Percentiles rank a stretch among this genome's conserved stretches.
phyloP scores from a whole-genome alignment of 53 echinoderm and acorn worm genomes.

The Holothuria scabra region DNA sequence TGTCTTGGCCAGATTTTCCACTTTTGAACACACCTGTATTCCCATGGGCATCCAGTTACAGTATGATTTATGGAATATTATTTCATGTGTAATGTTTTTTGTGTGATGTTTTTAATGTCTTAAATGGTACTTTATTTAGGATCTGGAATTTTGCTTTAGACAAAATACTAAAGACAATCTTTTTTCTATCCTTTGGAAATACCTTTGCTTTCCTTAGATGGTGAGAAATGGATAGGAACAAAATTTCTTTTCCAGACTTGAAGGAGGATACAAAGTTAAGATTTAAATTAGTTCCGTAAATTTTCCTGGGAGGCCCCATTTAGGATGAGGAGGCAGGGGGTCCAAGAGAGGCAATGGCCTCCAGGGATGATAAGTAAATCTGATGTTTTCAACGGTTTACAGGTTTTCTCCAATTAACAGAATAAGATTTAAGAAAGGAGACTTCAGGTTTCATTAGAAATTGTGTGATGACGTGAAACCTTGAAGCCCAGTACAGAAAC shows the following conservation, averaged over 20 bases:
- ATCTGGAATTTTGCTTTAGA: background rate
- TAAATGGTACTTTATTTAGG: too few relatives aligned
- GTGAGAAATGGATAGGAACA: background rate
- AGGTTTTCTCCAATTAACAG: conserved; percentile 38
- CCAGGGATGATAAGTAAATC: conserved; percentile 33
- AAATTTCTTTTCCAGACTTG: conserved; percentile 45
- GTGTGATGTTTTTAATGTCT: too few relatives aligned
- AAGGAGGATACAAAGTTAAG: conserved; percentile 33
- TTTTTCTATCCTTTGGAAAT: background rate
- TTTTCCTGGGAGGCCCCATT: conserved; percentile 45
- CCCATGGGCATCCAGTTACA: too few relatives aligned
- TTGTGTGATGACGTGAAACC: too few relatives aligned
- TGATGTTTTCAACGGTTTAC: conserved; percentile 20
- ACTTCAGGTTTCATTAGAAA: conserved; percentile 32
- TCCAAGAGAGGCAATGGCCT: conserved; percentile 21
- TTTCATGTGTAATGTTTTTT: conserved; percentile 1
- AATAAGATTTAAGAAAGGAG: conserved; percentile 31
- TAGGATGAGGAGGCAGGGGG: conserved; percentile 32
- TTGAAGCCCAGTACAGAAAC: too few relatives aligned
- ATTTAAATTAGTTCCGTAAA: conserved; percentile 43
- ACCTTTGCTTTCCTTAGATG: background rate
- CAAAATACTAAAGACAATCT: conserved; percentile 1
- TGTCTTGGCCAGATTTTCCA: too few relatives aligned
- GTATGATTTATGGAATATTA: conserved; percentile 24
- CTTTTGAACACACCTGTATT: too few relatives aligned